These are phyloP conservation scores for Pelmatolapia mariae DNA, from an alignment of 2,113 vertebrate genomes.

Conservation along the genomic window DNA sequence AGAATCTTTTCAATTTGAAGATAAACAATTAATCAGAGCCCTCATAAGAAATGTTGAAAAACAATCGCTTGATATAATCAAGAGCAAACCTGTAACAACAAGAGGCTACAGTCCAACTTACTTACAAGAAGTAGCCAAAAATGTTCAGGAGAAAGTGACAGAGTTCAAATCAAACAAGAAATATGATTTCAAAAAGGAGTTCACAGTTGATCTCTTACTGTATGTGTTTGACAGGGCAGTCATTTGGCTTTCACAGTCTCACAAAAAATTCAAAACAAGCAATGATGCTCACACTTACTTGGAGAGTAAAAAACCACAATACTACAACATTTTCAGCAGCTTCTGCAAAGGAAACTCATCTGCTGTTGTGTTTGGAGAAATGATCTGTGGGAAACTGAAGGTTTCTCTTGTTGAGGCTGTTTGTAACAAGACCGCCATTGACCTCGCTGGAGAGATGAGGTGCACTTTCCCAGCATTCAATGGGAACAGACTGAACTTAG, in stretches of 20 bases:
- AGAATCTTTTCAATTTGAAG: not conserved
- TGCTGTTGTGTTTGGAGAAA: not conserved
- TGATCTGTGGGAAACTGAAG: fast-evolving
- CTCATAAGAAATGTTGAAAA: not conserved
- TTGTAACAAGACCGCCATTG: fast-evolving
- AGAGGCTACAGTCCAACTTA: conserved; percentile 13
- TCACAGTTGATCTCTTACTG: conserved; percentile 22
- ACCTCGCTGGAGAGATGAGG: not conserved
- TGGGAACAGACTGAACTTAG: not conserved
- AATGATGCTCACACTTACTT: conserved; percentile 56
- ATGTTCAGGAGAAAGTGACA: not conserved
- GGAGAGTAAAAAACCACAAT: not conserved
- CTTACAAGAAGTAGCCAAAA: conserved; percentile 37
- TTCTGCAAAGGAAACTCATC: not conserved
- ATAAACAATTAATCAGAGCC: not conserved
- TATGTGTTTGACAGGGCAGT: conserved; percentile 50
- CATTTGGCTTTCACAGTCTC: conserved; percentile 46
- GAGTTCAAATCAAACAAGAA: not conserved
- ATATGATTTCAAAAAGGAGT: conserved; percentile 33
- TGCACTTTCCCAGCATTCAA: not conserved
- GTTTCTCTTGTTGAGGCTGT: fast-evolving
- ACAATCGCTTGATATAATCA: not conserved
- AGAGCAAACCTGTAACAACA: not conserved
- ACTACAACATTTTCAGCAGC: not conserved
- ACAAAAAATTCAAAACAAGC: conserved; percentile 29